Conservation (phyloP, 2,888 invertebrate species). For the Parnassius smintheus region DNA sequence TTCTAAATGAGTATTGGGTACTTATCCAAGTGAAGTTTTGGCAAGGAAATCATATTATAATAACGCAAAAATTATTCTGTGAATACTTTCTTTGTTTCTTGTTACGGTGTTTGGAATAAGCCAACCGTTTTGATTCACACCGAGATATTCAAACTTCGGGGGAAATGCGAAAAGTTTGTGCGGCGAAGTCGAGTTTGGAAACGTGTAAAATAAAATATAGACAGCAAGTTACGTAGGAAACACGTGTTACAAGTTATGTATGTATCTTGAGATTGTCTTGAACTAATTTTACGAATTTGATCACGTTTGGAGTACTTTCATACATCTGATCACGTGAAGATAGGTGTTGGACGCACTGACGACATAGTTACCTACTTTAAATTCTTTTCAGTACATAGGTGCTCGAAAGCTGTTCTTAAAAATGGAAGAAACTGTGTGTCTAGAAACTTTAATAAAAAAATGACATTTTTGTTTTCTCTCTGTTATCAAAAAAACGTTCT, state of each 20-base stretch:
- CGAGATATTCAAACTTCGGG: constrained; percentile 22
- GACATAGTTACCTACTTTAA: no score
- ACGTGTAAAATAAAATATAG: constrained; percentile 24
- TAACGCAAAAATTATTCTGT: constrained; percentile 25
- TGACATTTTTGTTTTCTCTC: no score
- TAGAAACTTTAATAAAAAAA: no score
- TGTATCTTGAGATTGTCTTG: background rate
- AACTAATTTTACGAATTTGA: no score
- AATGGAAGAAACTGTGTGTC: no score
- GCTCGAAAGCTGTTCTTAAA: no score
- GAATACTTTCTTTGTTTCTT: constrained; percentile 25
- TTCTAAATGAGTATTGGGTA: constrained; percentile 8
- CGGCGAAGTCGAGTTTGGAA: constrained; percentile 15
- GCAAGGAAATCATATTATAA: constrained; percentile 11
- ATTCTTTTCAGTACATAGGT: no score
- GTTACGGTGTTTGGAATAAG: constrained; percentile 26
- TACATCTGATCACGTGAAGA: no score
- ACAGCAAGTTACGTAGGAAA: constrained; percentile 5
- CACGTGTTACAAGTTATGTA: constrained; percentile 16
- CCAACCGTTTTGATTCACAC: constrained; percentile 27
- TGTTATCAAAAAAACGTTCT: no score
- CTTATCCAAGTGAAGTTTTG: constrained; percentile 14
- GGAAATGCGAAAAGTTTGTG: constrained; percentile 27
- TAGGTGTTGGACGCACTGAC: no score
- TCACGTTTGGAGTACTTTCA: no score